Evolutionary conservation across 2,113 vertebrate genomes (phyloP), one percentile per base, ranked within the genome.

Genomic region (Serinus canaria): DNA sequence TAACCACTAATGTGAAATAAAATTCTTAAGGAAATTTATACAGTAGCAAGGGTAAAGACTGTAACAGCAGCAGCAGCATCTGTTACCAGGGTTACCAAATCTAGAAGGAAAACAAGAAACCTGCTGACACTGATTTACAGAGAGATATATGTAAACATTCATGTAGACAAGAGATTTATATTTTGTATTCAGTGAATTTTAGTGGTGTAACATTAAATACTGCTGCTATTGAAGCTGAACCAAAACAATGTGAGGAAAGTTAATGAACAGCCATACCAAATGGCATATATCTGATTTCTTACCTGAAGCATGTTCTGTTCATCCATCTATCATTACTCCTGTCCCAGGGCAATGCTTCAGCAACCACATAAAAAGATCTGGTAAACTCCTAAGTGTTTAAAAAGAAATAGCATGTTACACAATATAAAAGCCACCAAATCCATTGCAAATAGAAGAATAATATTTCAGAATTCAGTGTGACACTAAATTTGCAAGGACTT

Each of bases 291-390:
- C 47, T 89, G 25, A 73, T 89, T 86, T 76, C 94, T 83, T 95
- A 97, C 97, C 96, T 96, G 91, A 50, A 77, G 21, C 21, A 37
- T 30, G 53, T 59, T 96, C 86, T 33, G 46, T 49, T 95, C 89
- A 91, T 94, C 88, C 66, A 95, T 96, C 89, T 70, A 11, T 94
- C 95, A 91, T 56, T 67, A 33, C 49, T 68, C 41, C 44, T 85
- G 60, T 89, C 92, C 82, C 53, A 59, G 37, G 62, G 74, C 50
- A 91, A 95, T 22, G 41, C 79, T 82, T 90, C 87, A 79, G 79
- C 90, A 95, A 74, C 39, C 87, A 67, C 37, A 25, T n/a, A n/a
- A 90, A 94, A 83, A 63, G 43, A 90, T 20, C 28, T 53, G 43
- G 63, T n/a, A 62, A 89, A 77, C 35, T 69, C 90, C 96, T 93